These are phyloP conservation scores for Melipona beecheii DNA, from an alignment of 2,888 invertebrate genomes.

Conservation along the genomic window DNA sequence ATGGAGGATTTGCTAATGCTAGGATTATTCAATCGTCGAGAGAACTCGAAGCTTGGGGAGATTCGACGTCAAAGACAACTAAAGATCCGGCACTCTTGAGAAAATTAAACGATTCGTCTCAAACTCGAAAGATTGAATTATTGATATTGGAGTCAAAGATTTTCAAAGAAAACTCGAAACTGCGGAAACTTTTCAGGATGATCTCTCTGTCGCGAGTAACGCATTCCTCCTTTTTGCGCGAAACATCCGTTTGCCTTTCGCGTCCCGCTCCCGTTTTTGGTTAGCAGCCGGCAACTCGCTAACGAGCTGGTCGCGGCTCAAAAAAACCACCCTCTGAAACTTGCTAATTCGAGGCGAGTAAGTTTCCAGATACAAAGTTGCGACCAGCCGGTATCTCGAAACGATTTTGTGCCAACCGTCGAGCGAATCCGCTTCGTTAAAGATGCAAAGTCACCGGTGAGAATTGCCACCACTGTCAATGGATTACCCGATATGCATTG, in stretches of 20 bases:
- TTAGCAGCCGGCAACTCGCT: slow-evolving; percentile 7
- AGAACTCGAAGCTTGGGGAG: accelerated
- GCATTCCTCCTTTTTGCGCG: neutral
- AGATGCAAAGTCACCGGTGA: slow-evolving; percentile 64
- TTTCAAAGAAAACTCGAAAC: neutral
- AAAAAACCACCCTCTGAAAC: slow-evolving; percentile 2
- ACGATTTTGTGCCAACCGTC: slow-evolving; percentile 48
- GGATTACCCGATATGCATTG: slow-evolving; percentile 67
- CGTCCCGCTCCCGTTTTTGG: slow-evolving; percentile 13
- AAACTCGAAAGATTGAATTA: neutral
- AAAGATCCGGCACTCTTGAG: neutral
- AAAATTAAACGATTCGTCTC: neutral
- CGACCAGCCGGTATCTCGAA: slow-evolving; percentile 8
- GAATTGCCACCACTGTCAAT: slow-evolving; percentile 41
- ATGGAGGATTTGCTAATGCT: slow-evolving; percentile 21
- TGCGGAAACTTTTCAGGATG: neutral
- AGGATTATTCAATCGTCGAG: slow-evolving; percentile 51
- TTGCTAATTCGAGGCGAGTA: slow-evolving; percentile 23
- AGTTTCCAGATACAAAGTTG: neutral
- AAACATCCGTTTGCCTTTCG: slow-evolving; percentile 18
- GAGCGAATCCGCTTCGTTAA: slow-evolving; percentile 71
- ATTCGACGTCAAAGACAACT: neutral
- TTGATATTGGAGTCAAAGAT: too few species aligned
- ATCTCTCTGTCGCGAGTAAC: neutral
- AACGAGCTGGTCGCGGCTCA: slow-evolving; percentile 14